Percentiles rank a stretch among this genome's conserved stretches.
phyloP scores from a whole-genome alignment of 2,888 invertebrate genomes.

The Crematogaster levior region DNA sequence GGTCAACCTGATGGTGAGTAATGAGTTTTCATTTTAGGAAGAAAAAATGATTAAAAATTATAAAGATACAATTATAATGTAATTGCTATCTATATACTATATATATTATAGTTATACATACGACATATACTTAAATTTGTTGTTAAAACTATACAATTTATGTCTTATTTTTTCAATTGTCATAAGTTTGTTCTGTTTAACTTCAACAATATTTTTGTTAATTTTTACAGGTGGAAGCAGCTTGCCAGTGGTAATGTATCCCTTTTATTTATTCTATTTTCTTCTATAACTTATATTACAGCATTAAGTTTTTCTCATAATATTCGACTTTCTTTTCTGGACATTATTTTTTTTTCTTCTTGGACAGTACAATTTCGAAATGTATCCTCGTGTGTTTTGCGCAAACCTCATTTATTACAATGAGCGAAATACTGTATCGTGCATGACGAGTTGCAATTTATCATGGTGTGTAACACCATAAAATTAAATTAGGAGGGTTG shows the following conservation, averaged over 20 bases:
- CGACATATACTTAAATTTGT: background rate
- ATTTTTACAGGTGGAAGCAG: slow-evolving; percentile 82
- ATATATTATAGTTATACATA: background rate
- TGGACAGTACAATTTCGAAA: slow-evolving; percentile 39
- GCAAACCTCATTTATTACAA: slow-evolving; percentile 57
- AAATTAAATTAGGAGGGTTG: slow-evolving; percentile 31
- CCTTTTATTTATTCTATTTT: slow-evolving; percentile 70
- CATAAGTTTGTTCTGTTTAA: background rate
- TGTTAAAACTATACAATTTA: background rate
- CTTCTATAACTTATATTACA: slow-evolving; percentile 51
- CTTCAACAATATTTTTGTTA: slow-evolving; percentile 18
- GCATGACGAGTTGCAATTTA: slow-evolving; percentile 63
- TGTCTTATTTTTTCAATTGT: slow-evolving; percentile 7
- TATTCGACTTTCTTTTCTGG: slow-evolving; percentile 56
- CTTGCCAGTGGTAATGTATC: slow-evolving; percentile 85
- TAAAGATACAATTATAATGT: background rate
- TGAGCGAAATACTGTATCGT: slow-evolving; percentile 57
- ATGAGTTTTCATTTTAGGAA: slow-evolving; percentile 18
- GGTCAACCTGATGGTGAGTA: slow-evolving; percentile 82
- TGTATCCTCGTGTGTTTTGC: slow-evolving; percentile 36
- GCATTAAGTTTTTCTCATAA: slow-evolving; percentile 52
- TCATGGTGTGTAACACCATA: slow-evolving; percentile 6
- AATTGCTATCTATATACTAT: background rate
- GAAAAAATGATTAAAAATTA: slow-evolving; percentile 16
- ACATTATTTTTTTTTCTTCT: slow-evolving; percentile 56